Evolutionary conservation across 2,113 vertebrate species (phyloP).

Genomic region (Arvicanthis niloticus): DNA sequence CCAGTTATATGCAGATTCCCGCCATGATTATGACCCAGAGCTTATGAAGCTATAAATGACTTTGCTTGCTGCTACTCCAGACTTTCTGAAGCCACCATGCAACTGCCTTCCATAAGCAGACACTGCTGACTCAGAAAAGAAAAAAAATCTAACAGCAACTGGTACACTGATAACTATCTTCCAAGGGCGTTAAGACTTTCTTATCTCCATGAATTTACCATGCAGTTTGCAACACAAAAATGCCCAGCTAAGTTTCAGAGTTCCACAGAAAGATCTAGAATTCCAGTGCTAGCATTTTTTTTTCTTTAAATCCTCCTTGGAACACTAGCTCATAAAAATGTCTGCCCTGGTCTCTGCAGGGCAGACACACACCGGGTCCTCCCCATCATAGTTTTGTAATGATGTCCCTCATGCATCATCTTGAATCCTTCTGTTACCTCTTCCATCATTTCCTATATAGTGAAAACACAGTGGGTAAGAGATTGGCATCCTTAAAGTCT

Average conservation of each 20-base stretch:
- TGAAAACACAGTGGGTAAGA: neutral
- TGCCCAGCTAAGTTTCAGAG: neutral
- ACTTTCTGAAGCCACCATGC: neutral
- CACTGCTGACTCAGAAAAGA: neutral
- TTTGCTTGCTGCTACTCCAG: neutral
- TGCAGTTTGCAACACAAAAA: neutral
- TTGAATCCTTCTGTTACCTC: neutral
- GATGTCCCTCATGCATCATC: neutral
- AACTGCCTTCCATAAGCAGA: neutral
- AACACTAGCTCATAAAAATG: neutral
- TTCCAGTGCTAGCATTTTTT: neutral
- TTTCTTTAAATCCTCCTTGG: neutral
- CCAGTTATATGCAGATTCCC: neutral
- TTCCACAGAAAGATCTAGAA: neutral
- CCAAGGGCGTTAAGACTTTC: neutral
- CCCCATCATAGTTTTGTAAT: neutral
- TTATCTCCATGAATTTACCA: neutral
- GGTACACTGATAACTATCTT: neutral
- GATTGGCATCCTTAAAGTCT: neutral
- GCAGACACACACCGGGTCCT: neutral
- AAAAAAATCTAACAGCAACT: neutral
- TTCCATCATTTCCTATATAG: neutral
- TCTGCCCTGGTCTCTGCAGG: neutral
- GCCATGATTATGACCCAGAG: too few relatives aligned
- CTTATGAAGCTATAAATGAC: neutral